phyloP scores from a whole-genome alignment of 2,113 vertebrate species.

The Cyprinodon tularosa region DNA sequence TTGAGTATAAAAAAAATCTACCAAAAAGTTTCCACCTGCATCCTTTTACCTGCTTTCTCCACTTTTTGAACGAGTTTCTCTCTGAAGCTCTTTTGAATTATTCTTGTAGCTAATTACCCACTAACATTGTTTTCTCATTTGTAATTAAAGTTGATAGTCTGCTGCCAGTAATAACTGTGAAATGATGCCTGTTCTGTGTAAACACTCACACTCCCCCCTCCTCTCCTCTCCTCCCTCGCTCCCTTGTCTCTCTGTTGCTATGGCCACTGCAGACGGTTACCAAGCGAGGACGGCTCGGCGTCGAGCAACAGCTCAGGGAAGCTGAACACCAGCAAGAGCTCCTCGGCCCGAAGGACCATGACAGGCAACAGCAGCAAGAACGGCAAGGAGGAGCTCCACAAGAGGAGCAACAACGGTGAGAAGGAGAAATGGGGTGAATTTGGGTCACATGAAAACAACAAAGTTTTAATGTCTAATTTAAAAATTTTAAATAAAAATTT shows the following conservation, averaged over 20 bases:
- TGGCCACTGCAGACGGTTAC: slow-evolving; percentile 93
- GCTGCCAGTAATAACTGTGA: slow-evolving; percentile 16
- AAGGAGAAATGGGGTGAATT: not conserved
- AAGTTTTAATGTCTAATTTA: too few relatives aligned
- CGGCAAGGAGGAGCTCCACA: slow-evolving; percentile 81
- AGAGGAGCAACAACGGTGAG: slow-evolving; percentile 67
- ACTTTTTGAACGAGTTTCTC: not conserved
- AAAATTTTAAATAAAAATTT: too few relatives aligned
- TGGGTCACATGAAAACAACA: not conserved
- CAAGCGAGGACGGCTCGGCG: slow-evolving; percentile 93
- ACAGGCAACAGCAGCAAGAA: slow-evolving; percentile 84
- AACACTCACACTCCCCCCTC: slow-evolving; percentile 12
- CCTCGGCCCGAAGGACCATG: slow-evolving; percentile 84
- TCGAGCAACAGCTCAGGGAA: slow-evolving; percentile 93
- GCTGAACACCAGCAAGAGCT: slow-evolving; percentile 88
- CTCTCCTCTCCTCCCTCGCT: slow-evolving; percentile 15
- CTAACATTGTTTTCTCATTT: not conserved
- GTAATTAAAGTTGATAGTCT: slow-evolving; percentile 11
- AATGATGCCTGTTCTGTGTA: slow-evolving; percentile 36
- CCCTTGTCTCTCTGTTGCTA: slow-evolving; percentile 86
- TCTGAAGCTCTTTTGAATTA: not conserved
- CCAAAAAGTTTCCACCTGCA: not conserved
- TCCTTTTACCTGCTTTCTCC: not conserved
- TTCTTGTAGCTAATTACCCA: not conserved
- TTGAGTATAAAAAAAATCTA: not conserved